Base-by-base conservation (phyloP, 2,888 invertebrate species). In the Apodemia mormo region DNA sequence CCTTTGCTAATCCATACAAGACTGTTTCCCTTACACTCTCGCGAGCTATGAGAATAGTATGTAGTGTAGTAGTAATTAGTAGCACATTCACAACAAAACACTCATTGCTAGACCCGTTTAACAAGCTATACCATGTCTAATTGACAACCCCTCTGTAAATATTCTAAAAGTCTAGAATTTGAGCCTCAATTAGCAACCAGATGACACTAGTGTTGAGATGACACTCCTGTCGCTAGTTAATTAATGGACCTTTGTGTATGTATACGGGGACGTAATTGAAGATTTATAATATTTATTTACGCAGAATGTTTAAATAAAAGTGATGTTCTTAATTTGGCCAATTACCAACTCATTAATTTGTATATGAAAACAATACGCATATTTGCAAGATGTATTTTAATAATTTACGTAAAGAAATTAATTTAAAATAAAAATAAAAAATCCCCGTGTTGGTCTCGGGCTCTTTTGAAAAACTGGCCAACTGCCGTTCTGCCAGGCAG, bases 81-180 rank as follows among this genome's bases (percentile, higher is more conserved):
- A 49, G 10, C 68, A 68, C 65, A 68, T 65, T 65, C 37, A 56
- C 3, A 56, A 56, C 58, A 58, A 58, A 58, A 58, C 58, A 58
- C 58, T 58, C 58, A 58, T 58, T 58, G 29, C 58, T 58, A 22
- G 9, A 30, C 58, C 58, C 22, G 58, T 58, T 58, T 58, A 58
- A 58, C 58, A 58, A 58, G 58, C 30, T 30, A 58, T 58, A 58
- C 58, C 29, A 68, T 65, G 64, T 49, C 29, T 66, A 68, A 68
- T 68, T 68, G 68, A 68, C 68, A 68, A 52, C 68, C 68, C 49
- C 68, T 68, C 68, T 33, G 64, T 49, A 61, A 65, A 68, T 68
- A 68, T 68, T 68, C 65, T 68, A 68, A 68, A 68, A 68, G 64
- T 65, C 64, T 68, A 68, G 64, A 68, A 65, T 68, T 68, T 68